Evolutionary conservation across 2,113 vertebrate species (phyloP).

Genomic region (Ahaetulla prasina): DNA sequence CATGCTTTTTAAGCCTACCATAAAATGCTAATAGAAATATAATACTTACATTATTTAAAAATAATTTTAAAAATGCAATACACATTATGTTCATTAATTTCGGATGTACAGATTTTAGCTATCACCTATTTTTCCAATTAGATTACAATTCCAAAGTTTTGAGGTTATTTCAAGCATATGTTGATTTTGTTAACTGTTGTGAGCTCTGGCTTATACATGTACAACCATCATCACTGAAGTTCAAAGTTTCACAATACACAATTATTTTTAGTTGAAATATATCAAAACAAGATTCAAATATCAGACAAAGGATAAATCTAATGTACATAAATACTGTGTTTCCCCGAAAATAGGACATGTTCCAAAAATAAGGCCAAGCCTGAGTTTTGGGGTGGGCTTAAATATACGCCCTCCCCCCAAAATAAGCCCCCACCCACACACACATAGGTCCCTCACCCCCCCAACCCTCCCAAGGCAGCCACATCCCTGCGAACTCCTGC

Average conservation of each 20-base stretch:
- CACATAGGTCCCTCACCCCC: too few species aligned
- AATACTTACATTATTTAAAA: background rate
- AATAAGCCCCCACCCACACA: too few species aligned
- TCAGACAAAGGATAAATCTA: background rate
- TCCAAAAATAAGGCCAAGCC: too few species aligned
- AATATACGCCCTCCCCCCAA: too few species aligned
- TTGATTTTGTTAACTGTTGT: background rate
- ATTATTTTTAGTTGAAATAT: background rate
- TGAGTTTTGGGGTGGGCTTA: too few species aligned
- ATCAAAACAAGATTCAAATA: background rate
- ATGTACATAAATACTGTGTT: background rate
- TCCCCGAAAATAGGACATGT: too few species aligned
- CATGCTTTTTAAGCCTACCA: slow-evolving; percentile 50
- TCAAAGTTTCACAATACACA: background rate
- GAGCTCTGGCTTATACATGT: background rate
- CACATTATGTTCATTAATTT: slow-evolving; percentile 49
- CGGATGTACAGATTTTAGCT: slow-evolving; percentile 36
- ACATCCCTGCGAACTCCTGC: too few species aligned
- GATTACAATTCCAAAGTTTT: background rate
- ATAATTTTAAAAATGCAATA: slow-evolving; percentile 56
- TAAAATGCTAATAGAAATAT: slow-evolving; percentile 51
- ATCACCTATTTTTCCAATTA: slow-evolving; percentile 53
- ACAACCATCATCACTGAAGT: background rate
- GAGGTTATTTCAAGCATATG: background rate
- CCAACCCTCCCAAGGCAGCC: too few species aligned